Percentiles rank a stretch among this genome's conserved stretches.
These are phyloP conservation scores for Colaptes auratus DNA, from an alignment of 2,113 vertebrate genomes.

Conservation along the genomic window DNA sequence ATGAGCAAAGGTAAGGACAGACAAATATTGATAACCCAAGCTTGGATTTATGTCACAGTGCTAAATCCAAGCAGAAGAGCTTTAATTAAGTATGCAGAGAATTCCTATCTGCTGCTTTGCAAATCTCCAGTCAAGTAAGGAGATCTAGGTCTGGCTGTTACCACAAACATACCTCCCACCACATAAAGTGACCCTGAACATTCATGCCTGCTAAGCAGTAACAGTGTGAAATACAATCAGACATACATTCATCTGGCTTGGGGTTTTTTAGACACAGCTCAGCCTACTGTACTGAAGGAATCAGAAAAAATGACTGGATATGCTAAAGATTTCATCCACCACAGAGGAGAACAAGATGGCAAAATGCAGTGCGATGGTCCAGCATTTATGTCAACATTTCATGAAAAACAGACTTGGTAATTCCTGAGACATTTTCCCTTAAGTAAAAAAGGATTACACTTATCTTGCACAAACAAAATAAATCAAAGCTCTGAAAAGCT, in stretches of 20 bases:
- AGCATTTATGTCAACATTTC: background rate
- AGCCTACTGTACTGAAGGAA: background rate
- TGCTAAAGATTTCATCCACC: background rate
- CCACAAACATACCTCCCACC: constrained; percentile 1
- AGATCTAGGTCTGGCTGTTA: constrained; percentile 36
- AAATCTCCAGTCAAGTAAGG: constrained; percentile 42
- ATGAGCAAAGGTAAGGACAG: constrained; percentile 27
- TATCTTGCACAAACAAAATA: background rate
- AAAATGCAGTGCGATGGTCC: background rate
- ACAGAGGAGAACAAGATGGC: background rate
- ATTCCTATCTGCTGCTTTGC: constrained; percentile 30
- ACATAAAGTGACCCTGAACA: constrained; percentile 29
- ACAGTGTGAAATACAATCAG: background rate
- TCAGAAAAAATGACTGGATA: background rate
- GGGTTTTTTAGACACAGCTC: background rate
- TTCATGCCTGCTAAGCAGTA: constrained; percentile 13
- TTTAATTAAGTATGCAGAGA: constrained; percentile 48
- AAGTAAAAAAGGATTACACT: background rate
- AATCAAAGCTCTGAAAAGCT: background rate
- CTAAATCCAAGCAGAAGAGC: constrained; percentile 34
- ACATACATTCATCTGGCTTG: background rate
- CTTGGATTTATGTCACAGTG: constrained; percentile 16
- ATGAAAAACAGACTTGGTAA: background rate
- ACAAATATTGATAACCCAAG: constrained; percentile 9
- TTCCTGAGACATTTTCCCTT: background rate